Evolutionary conservation across 1,140 invertebrate species (phyloP).

Genomic region (Muscidifurax raptorellus): DNA sequence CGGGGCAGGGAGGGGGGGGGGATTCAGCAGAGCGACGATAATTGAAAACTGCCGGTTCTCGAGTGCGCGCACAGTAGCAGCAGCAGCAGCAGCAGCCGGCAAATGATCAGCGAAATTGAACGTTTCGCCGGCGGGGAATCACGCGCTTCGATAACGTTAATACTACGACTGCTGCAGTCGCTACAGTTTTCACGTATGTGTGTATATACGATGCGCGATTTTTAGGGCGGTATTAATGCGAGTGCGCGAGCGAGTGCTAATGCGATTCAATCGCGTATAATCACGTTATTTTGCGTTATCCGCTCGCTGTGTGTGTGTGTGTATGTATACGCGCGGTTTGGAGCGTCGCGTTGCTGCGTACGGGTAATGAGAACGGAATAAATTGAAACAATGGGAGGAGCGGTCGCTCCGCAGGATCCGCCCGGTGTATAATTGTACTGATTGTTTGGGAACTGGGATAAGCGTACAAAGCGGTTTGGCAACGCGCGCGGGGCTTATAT

Average conservation of each 20-base stretch:
- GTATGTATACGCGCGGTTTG: background rate
- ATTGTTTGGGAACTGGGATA: background rate
- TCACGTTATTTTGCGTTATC: slow-evolving; percentile 53
- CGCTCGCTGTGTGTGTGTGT: background rate
- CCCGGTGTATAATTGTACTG: background rate
- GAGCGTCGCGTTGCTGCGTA: background rate
- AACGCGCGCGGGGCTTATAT: background rate
- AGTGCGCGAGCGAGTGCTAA: background rate
- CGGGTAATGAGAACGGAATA: slow-evolving; percentile 15
- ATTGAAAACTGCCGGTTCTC: slow-evolving; percentile 61
- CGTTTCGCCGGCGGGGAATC: slow-evolving; percentile 28
- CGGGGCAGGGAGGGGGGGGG: slow-evolving; percentile 37
- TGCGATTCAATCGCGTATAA: slow-evolving; percentile 26
- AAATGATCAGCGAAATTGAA: slow-evolving; percentile 47
- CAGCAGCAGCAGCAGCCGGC: slow-evolving; percentile 17
- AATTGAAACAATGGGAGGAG: slow-evolving; percentile 35
- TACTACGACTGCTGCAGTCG: background rate
- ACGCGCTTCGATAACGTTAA: slow-evolving; percentile 37
- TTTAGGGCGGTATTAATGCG: slow-evolving; percentile 17
- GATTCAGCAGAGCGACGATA: slow-evolving; percentile 53
- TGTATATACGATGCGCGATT: background rate
- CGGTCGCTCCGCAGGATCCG: background rate
- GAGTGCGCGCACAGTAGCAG: slow-evolving; percentile 8
- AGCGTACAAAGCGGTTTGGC: background rate
- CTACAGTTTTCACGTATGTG: background rate